These are phyloP conservation scores for Hippopotamus amphibius DNA, from an alignment of 2,113 vertebrate species.

Conservation along the genomic window DNA sequence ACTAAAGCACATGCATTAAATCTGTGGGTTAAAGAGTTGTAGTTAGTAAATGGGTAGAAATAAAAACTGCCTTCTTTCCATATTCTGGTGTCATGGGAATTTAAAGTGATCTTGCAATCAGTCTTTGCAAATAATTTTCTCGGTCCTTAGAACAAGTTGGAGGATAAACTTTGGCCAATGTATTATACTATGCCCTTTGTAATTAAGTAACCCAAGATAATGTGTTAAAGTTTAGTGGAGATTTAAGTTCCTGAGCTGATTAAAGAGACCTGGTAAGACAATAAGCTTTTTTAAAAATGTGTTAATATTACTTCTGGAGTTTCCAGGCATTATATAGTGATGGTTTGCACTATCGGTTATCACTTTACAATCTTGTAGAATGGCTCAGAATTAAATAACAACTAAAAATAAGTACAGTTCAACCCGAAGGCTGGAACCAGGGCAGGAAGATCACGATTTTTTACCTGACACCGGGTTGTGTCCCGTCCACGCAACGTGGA, in stretches of 20 bases:
- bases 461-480: background rate
- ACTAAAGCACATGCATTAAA: background rate
- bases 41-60: background rate
- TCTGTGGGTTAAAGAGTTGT: background rate
- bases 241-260: slow-evolving; percentile 83
- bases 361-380: background rate
- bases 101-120: slow-evolving; percentile 32
- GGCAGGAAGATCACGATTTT: background rate
- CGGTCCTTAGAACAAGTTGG: slow-evolving; percentile 65
- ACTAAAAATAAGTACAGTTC: slow-evolving; percentile 41
- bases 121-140: slow-evolving; percentile 36
- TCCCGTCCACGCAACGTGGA: background rate
- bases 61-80: background rate
- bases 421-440: background rate
- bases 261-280: slow-evolving; percentile 67
- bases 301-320: background rate
- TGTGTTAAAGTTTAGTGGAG: slow-evolving; percentile 77
- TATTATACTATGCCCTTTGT: slow-evolving; percentile 84
- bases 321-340: background rate
- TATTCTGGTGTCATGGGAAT: background rate
- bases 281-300: background rate
- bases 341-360: background rate
- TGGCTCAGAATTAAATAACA: slow-evolving; percentile 17
- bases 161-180: slow-evolving; percentile 83
- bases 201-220: slow-evolving; percentile 81